Conservation (phyloP, 2,113 vertebrate genomes). For the Bungarus multicinctus region DNA sequence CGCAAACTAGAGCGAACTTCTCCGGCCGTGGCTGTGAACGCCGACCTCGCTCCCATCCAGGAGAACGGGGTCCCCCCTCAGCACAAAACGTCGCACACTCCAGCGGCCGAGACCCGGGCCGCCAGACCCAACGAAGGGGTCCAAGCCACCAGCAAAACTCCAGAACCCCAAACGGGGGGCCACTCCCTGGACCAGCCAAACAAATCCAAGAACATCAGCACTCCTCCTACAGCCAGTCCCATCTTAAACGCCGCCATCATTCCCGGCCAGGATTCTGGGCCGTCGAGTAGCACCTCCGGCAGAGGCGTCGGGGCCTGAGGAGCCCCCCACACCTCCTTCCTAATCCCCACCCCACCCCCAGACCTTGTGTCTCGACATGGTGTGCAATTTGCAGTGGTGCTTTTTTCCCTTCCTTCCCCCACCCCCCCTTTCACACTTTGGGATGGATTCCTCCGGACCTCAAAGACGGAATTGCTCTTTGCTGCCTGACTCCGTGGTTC, state of each 20-base stretch:
- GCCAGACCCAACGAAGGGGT: fast-evolving
- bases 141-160: not conserved
- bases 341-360: no score
- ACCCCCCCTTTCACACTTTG: fast-evolving
- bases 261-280: not conserved
- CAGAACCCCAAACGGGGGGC: not conserved
- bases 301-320: constrained; percentile 12
- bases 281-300: constrained; percentile 45
- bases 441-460: not conserved
- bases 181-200: not conserved
- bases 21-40: not conserved
- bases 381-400: not conserved
- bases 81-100: not conserved
- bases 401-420: not conserved
- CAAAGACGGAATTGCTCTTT: not conserved
- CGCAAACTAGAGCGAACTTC: constrained; percentile 74
- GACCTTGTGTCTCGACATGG: not conserved
- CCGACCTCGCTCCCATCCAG: not conserved
- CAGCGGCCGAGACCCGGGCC: not conserved
- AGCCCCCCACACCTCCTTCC: not conserved
- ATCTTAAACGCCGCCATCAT: not conserved
- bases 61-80: not conserved
- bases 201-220: no score
- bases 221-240: not conserved
- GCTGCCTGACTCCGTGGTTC: not conserved